A percentile compares a stretch with the other conserved stretches of the same genome.
Conservation (phyloP, 2,797 vertebrate genomes). For the Myiotriccus ornatus region DNA sequence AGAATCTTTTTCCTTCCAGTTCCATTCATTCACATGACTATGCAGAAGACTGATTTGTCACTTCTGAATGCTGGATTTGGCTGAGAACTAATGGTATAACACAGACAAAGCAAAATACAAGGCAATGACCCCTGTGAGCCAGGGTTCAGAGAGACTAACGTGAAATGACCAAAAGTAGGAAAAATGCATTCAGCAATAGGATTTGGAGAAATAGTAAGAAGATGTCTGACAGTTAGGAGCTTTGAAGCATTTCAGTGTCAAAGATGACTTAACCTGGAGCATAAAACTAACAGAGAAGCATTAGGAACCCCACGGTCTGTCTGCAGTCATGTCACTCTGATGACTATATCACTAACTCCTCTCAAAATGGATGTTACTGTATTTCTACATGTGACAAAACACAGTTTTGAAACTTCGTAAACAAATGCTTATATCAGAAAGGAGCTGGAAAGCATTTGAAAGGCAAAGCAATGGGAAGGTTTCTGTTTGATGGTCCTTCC, state of each 20-base stretch:
- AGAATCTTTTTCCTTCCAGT: neutral
- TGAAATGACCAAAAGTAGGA: conserved; percentile 6
- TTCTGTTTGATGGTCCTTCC: neutral
- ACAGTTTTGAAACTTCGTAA: neutral
- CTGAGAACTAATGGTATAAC: neutral
- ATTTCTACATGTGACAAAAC: neutral
- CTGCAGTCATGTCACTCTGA: neutral
- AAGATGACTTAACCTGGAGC: neutral
- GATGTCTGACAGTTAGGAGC: neutral
- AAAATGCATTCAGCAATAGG: neutral
- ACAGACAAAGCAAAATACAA: neutral
- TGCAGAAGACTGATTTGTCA: neutral
- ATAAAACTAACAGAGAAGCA: neutral
- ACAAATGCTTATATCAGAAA: neutral
- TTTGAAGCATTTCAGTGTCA: conserved; percentile 22
- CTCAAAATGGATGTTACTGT: neutral
- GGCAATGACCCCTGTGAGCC: neutral
- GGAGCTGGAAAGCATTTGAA: neutral
- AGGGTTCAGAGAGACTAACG: neutral
- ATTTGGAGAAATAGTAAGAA: neutral
- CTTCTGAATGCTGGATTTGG: neutral
- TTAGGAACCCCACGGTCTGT: neutral
- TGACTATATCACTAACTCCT: neutral
- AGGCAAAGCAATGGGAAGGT: neutral
- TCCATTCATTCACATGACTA: neutral